Evolutionary conservation across 2,888 invertebrate species (phyloP).

Genomic region (Patella depressa): DNA sequence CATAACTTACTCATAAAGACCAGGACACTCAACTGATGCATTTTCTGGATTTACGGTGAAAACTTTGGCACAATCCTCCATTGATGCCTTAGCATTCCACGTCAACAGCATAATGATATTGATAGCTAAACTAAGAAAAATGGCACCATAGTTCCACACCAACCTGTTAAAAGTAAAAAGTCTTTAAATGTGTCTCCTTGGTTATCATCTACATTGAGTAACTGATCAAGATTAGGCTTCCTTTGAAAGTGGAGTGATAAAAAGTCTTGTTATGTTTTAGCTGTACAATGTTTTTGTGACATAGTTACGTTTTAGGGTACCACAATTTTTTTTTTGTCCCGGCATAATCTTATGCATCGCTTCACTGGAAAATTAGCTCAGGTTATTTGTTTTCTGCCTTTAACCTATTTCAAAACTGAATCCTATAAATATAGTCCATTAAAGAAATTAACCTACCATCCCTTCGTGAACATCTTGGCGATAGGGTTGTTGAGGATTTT

Average conservation of each 20-base stretch:
- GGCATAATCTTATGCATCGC: background rate
- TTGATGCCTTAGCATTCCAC: constrained; percentile 64
- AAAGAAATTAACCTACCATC: constrained; percentile 58
- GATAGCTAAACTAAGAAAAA: constrained; percentile 67
- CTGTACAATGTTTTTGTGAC: no score
- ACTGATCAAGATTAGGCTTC: no score
- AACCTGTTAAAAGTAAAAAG: constrained; percentile 51
- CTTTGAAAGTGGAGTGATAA: no score
- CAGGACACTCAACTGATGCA: constrained; percentile 25
- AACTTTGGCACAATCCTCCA: constrained; percentile 49
- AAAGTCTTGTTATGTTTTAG: no score
- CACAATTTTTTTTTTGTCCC: no score
- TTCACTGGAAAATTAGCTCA: no score
- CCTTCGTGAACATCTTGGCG: constrained; percentile 69
- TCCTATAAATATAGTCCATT: background rate
- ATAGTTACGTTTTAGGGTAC: no score
- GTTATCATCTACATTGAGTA: no score
- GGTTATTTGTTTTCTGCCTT: no score
- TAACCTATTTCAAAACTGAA: no score
- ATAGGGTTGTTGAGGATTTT: constrained; percentile 68
- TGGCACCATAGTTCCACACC: constrained; percentile 68
- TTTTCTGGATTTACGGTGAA: constrained; percentile 23
- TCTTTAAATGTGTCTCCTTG: no score
- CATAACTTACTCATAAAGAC: constrained; percentile 42
- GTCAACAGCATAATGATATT: constrained; percentile 69